Evolutionary conservation across 2,888 invertebrate genomes (phyloP).

Genomic region (Eurytoma adleriae): DNA sequence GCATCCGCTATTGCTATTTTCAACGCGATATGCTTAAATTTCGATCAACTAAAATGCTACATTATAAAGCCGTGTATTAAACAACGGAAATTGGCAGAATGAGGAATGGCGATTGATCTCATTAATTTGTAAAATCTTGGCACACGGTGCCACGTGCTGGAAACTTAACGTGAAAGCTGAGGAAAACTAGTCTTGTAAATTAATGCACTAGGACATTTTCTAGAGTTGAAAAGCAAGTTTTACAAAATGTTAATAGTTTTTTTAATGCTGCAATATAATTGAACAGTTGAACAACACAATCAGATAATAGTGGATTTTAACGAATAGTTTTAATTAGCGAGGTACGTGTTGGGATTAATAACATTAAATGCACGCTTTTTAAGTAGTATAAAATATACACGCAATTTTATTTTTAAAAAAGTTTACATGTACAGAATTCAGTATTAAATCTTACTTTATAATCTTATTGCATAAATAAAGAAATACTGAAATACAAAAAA

Average conservation of each 20-base stretch:
- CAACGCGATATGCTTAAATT: neutral
- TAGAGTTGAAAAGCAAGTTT: constrained; percentile 21
- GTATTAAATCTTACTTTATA: constrained; percentile 12
- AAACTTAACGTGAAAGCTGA: constrained; percentile 20
- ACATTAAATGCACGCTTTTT: neutral
- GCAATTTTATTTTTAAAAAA: constrained; percentile 24
- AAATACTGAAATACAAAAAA: constrained; percentile 20
- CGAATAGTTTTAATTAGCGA: constrained; percentile 9
- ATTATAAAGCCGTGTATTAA: neutral
- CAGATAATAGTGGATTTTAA: neutral
- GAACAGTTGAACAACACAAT: constrained; percentile 22
- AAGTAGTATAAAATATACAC: constrained; percentile 35
- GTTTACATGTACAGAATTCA: neutral
- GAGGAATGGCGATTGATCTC: neutral
- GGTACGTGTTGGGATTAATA: constrained; percentile 8
- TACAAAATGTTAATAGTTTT: constrained; percentile 30
- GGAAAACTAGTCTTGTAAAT: constrained; percentile 21
- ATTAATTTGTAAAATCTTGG: constrained; percentile 17
- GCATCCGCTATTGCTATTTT: neutral
- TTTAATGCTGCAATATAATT: constrained; percentile 8
- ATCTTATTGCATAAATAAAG: constrained; percentile 18
- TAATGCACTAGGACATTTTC: constrained; percentile 27
- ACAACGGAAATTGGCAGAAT: neutral
- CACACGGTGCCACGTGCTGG: neutral
- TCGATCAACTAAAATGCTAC: neutral